Base-by-base conservation (phyloP, 2,113 vertebrate species). In the Sorex araneus region DNA sequence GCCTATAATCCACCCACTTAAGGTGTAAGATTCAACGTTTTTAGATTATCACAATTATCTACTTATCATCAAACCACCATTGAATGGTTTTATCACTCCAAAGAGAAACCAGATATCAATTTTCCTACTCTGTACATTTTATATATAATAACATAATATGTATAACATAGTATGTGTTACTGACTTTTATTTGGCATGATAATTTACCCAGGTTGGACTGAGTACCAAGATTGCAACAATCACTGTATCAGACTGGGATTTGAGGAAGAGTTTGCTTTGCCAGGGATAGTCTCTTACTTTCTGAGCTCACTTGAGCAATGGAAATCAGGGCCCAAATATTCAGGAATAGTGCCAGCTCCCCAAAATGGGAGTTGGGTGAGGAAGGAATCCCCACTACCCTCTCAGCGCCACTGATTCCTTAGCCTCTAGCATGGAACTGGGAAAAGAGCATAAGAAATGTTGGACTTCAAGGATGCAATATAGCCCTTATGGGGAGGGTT, bases 331-430 rank as follows among this genome's bases (percentile, higher is more conserved):
- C 25, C 19, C 34, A 19, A 13, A 5, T 47, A 67, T 30, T n/a
- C 32, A 43, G 13, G 3, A 60, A 23, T 60, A 12, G 27, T 32
- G 36, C 12, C 7, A 11, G 6, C 6, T 23, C 23, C 30, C 47
- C 43, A 11, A 1, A 2, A 32, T 21, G 4, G 1, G 4, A n/a
- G 1, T 0, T 69, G 32, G 7, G 1, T 40, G 11, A 28, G 13
- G 13, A 47, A 64, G 1, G 0, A 5, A n/a, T 70, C 34, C 28
- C 28, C 27, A 8, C 57, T 60, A 16, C 15, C 2, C 2, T 82
- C 21, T 82, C 12, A 13, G 12, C 45, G 34, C 47, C 10, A 77
- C 6, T 36, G 12, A 32, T 18, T 30, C 19, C 25, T 80, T 23
- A 78, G 5, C 16, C 28, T 79, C 32, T 54, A 25, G 9, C 5